Base-by-base conservation (phyloP, 2,113 vertebrate genomes). In the Charadrius vociferus region DNA sequence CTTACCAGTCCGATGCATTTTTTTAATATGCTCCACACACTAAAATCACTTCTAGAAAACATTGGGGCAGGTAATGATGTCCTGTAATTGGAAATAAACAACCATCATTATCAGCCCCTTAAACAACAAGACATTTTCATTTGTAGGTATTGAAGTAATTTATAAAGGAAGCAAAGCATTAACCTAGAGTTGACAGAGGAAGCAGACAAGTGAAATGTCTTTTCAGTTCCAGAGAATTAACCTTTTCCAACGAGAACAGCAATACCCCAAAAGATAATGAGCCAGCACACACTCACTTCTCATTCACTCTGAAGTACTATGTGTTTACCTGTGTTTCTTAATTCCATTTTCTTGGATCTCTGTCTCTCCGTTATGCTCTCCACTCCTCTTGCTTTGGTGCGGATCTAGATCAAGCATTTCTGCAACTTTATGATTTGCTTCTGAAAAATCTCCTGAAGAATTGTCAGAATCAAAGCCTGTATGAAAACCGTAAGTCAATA, bases 1-100 rank as follows among this genome's bases (percentile, higher is more conserved):
- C 99, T 99, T 97, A 99, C 99, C 99, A 99, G 96, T 95, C 99
- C 99, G 39, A 99, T 99, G 95, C 99, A 99, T 93, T 99, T 99
- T 95, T 99, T 99, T 85, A 99, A 98, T 95, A 99, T 99, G 88
- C 99, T 98, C 99, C 99, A 99, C 71, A 99, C 97, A 65, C 99
- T 99, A 98, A 99, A 98, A 81, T 99, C 98, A 73, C 98, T 99
- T 97, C 99, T 99, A 90, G 99, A 98, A 97, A 99, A 99, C 99
- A 99, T 99, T 8, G 99, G 98, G 21, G 99, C 99, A 36, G 99
- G 99, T 95, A 99, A 97, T 5, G 98, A 95, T 6, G 98, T 98
- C 98, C 99, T 99, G 96, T 50, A 95, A 96, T 34, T 10, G 56
- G 37, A 62, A 62, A 86, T 56, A 87, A 30, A 7, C 9, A 62